A percentile compares a stretch with the other conserved stretches of the same genome.
Conservation (phyloP, 1,140 invertebrate species). For the Drosophila leontia region DNA sequence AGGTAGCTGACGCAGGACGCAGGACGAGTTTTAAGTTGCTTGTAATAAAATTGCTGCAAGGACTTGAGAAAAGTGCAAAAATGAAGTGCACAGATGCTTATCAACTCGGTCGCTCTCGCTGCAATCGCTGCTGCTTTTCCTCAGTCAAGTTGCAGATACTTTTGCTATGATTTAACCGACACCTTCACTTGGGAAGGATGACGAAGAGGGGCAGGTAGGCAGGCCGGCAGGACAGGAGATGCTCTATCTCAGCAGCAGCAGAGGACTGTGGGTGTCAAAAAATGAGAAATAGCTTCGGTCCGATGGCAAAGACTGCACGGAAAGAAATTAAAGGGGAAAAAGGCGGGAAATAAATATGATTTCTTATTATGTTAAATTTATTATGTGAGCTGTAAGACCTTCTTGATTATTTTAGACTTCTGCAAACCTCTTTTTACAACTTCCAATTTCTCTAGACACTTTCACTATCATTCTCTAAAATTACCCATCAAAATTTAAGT, state of each 20-base stretch:
- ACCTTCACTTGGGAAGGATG: conserved; percentile 27
- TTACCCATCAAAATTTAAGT: neutral
- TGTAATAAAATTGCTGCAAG: conserved; percentile 76
- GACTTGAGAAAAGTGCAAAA: conserved; percentile 76
- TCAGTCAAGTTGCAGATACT: conserved; percentile 49
- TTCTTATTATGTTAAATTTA: neutral
- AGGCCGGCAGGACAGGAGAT: neutral
- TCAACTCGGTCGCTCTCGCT: conserved; percentile 45
- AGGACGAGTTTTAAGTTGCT: conserved; percentile 74
- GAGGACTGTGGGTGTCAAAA: conserved; percentile 37
- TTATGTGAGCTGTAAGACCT: too few relatives aligned
- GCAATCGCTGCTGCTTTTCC: conserved; percentile 30
- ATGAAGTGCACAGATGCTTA: conserved; percentile 82
- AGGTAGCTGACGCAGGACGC: neutral
- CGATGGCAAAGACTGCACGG: conserved; percentile 20
- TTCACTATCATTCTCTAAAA: neutral
- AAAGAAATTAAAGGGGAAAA: neutral
- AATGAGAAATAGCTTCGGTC: conserved; percentile 46
- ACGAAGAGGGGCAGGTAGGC: neutral
- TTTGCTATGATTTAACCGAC: conserved; percentile 65
- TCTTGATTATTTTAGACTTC: neutral
- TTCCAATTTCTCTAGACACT: too few relatives aligned
- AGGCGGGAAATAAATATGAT: too few relatives aligned
- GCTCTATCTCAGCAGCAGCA: conserved; percentile 2
- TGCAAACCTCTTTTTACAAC: too few relatives aligned